Evolutionary conservation across 37 sponge, comb jelly and placozoan genomes (phyloP).

Genomic region (Bolinopsis microptera): DNA sequence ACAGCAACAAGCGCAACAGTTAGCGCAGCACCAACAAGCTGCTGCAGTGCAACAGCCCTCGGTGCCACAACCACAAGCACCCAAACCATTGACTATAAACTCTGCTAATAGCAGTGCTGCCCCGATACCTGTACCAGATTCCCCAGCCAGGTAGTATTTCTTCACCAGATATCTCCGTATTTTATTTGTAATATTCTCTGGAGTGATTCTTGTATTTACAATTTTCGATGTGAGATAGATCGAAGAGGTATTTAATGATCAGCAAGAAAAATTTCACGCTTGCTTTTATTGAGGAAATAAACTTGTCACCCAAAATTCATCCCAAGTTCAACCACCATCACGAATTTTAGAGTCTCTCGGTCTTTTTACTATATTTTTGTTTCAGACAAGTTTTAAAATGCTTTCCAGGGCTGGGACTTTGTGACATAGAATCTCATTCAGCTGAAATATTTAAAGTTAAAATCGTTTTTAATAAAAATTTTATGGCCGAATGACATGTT

Average conservation of each 20-base stretch:
- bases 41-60: not conserved
- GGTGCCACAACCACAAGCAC: not conserved
- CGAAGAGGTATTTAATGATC: not conserved
- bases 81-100: not conserved
- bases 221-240: not conserved
- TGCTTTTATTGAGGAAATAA: not conserved
- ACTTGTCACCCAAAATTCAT: not conserved
- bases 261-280: too few species aligned
- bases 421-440: not conserved
- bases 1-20: not conserved
- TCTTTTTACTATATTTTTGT: not conserved
- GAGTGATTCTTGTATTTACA: not conserved
- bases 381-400: not conserved
- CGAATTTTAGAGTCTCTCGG: not conserved
- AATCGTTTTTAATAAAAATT: not conserved
- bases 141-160: not conserved
- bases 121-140: slow-evolving; percentile 32
- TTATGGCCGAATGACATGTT: not conserved
- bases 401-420: not conserved
- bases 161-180: not conserved
- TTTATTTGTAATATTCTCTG: not conserved
- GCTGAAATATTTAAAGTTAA: not conserved
- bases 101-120: not conserved
- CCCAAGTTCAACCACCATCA: not conserved
- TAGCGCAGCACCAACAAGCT: slow-evolving; percentile 20